These are phyloP conservation scores for Drosophila trapezifrons DNA, from an alignment of 1,140 invertebrate genomes.

Conservation along the genomic window DNA sequence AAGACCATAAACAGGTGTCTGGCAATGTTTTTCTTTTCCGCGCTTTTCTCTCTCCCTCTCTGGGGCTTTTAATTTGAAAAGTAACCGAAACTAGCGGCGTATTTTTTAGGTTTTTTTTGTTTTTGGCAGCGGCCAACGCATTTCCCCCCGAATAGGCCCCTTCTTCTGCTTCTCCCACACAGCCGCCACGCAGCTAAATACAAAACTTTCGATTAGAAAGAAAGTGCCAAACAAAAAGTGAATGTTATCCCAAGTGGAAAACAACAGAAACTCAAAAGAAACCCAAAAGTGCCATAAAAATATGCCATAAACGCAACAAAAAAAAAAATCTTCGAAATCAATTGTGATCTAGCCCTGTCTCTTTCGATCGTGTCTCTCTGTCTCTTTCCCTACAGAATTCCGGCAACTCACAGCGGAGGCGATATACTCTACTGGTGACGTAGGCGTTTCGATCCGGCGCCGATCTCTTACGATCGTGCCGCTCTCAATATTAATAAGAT, in stretches of 20 bases:
- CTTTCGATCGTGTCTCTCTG: background rate
- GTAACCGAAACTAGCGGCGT: constrained; percentile 42
- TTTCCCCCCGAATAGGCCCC: constrained; percentile 1
- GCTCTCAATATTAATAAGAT: constrained; percentile 31
- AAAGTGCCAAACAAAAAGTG: constrained; percentile 78
- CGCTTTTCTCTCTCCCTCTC: constrained; percentile 40
- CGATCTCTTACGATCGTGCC: constrained; percentile 41
- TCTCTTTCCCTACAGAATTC: constrained; percentile 37
- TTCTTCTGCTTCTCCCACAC: constrained; percentile 22
- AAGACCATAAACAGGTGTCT: constrained; percentile 45
- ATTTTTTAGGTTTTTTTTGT: constrained; percentile 20
- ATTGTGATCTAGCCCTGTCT: constrained; percentile 34
- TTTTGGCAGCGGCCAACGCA: constrained; percentile 52
- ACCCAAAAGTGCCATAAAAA: constrained; percentile 60
- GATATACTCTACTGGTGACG: constrained; percentile 19
- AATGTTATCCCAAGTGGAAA: constrained; percentile 59
- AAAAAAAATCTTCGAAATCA: constrained; percentile 41
- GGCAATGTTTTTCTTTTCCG: constrained; percentile 32
- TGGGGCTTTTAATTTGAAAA: constrained; percentile 62
- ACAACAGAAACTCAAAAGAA: constrained; percentile 42
- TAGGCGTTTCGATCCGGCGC: constrained; percentile 44
- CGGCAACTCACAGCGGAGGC: constrained; percentile 22
- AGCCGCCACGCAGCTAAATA: constrained; percentile 38
- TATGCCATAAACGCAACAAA: constrained; percentile 53
- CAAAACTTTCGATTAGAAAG: constrained; percentile 75